Evolutionary conservation across 92 coral and sea anemone genomes (phyloP), one percentile per base, ranked within the genome.

Genomic region (Chrysogorgia sp.): DNA sequence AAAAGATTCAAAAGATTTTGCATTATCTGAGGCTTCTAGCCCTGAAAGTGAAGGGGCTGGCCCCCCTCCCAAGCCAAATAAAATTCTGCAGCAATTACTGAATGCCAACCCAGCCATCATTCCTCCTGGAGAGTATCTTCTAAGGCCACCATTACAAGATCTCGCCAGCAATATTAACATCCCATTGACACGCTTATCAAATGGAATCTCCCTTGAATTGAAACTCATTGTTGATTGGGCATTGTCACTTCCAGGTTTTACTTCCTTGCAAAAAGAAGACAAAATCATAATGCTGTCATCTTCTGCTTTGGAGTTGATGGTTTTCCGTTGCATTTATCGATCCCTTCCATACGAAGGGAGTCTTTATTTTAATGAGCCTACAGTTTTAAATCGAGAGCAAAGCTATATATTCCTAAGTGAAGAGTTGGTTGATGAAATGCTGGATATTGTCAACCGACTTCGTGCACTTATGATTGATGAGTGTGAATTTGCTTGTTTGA

Each of bases 221-320:
- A 82, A 88, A 35, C 43, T 89, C 24, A 93, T 93, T 37, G 98
- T 93, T n/a, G 98, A 93, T 33, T 93, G 98, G 98, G 96, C 98
- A 34, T 89, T 91, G 71, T 77, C 84, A 47, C 91, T 93, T 26
- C 98, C 98, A 58, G 98, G 98, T 6, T 93, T 93, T 81, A 77
- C 69, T 15, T 67, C 83, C 13, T 87, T 93, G 66, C 63, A 76
- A 21, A 84, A 88, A 34, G 86, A 83, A 52, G 97, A 93, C 74
- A 96, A 93, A 71, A 91, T 93, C 24, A 80, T 81, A 30, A 59
- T 93, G 70, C 62, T 93, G 58, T 91, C 94, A 7, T 92, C 98
- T 13, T 96, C 97, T 15, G 98, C 94, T 63, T 82, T 93, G 97
- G 98, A 93, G 72, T 78, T 93, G 13, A 89, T 89, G 68, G 94